phyloP scores from a whole-genome alignment of 2,888 invertebrate species.

The Pristionchus maxplancki region DNA sequence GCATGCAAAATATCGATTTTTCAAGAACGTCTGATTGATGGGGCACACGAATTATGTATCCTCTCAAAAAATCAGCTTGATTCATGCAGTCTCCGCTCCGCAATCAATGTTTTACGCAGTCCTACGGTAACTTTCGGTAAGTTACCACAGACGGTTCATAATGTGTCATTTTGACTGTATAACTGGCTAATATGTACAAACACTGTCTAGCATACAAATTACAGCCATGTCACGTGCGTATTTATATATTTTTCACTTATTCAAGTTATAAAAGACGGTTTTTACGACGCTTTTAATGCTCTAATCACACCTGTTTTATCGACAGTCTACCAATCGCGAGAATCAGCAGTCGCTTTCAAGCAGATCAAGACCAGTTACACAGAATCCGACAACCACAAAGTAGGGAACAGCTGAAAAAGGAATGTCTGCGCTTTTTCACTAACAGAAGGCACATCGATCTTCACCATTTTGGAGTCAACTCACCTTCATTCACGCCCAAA shows the following conservation, averaged over 20 bases:
- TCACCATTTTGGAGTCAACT: neutral
- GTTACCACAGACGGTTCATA: no score
- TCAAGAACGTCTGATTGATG: no score
- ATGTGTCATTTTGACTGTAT: no score
- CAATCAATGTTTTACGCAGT: no score
- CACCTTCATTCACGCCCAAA: neutral
- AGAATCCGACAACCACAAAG: neutral
- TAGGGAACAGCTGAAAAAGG: neutral
- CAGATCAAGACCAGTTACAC: neutral
- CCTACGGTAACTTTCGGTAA: no score
- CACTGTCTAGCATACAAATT: no score
- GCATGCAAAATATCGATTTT: no score
- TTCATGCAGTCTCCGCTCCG: no score
- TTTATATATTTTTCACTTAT: neutral
- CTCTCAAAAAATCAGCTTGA: no score
- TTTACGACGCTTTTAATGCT: neutral
- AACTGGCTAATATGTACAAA: no score
- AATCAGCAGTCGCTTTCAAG: neutral
- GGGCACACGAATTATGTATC: no score
- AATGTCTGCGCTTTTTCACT: neutral
- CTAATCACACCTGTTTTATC: neutral
- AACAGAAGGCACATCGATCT: neutral
- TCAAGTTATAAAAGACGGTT: neutral
- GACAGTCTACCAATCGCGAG: neutral
- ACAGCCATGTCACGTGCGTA: no score